phyloP scores from a whole-genome alignment of 2,888 invertebrate genomes.

The Anoplius nigerrimus region DNA sequence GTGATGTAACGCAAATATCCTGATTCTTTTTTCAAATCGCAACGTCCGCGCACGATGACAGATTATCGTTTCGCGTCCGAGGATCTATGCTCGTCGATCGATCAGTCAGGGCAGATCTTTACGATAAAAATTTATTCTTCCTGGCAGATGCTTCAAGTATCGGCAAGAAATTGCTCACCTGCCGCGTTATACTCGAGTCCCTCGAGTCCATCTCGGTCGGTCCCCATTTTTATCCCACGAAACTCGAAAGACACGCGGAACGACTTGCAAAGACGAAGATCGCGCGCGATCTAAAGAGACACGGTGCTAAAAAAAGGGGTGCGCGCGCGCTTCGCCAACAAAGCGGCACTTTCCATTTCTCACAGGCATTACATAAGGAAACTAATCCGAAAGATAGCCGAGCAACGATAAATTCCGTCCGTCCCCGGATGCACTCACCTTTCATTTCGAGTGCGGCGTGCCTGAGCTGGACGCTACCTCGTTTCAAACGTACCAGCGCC shows the following conservation, averaged over 20 bases:
- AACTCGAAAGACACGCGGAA: neutral
- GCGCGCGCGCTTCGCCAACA: neutral
- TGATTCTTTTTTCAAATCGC: neutral
- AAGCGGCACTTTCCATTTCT: neutral
- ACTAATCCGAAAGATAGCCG: neutral
- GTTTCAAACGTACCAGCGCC: conserved; percentile 74
- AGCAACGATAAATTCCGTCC: conserved; percentile 2
- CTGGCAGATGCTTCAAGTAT: neutral
- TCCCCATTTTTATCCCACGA: neutral
- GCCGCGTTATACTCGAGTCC: neutral
- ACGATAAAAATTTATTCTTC: neutral
- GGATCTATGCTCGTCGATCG: too few relatives aligned
- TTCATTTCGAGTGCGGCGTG: conserved; percentile 78
- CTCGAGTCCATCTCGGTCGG: neutral
- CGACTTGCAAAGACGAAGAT: too few relatives aligned
- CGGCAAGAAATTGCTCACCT: neutral
- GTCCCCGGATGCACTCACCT: conserved; percentile 67
- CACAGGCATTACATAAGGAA: conserved; percentile 2
- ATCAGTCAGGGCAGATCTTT: too few relatives aligned
- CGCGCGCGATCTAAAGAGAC: too few relatives aligned
- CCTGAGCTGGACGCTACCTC: conserved; percentile 78
- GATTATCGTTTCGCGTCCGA: too few relatives aligned
- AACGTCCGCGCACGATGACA: too few relatives aligned
- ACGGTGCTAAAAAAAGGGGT: too few relatives aligned
- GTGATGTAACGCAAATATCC: conserved; percentile 42